Evolutionary conservation across 1,140 invertebrate species (phyloP).

Genomic region (Achatina immaculata): DNA sequence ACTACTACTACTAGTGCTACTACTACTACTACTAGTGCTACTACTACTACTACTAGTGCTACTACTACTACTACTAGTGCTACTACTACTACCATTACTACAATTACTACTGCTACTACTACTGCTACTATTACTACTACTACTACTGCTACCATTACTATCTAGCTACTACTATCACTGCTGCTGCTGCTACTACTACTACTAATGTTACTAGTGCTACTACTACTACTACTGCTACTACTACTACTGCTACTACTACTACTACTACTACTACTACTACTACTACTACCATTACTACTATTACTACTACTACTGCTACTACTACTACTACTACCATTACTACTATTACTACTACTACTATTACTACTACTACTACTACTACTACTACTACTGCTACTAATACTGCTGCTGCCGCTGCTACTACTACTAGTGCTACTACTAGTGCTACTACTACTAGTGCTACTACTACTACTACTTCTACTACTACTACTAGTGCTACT

Average conservation of each 20-base stretch:
- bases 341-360: constrained; percentile 38
- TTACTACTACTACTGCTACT: neutral
- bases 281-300: constrained; percentile 75
- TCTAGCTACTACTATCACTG: no score
- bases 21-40: no score
- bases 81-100: no score
- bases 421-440: neutral
- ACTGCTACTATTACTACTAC: no score
- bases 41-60: no score
- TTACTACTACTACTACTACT: constrained; percentile 34
- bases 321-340: constrained; percentile 38
- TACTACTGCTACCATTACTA: no score
- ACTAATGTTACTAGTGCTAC: no score
- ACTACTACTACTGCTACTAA: constrained; percentile 29
- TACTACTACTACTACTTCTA: neutral
- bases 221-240: constrained; percentile 3
- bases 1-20: no score
- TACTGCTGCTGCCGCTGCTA: neutral
- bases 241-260: constrained; percentile 3
- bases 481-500: neutral
- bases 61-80: no score
- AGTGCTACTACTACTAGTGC: neutral
- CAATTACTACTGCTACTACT: no score
- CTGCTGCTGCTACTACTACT: no score
- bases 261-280: constrained; percentile 78